A percentile compares a stretch with the other conserved stretches of the same genome.
These are phyloP conservation scores for Andrena trimmerana DNA, from an alignment of 2,888 invertebrate species.

Conservation along the genomic window DNA sequence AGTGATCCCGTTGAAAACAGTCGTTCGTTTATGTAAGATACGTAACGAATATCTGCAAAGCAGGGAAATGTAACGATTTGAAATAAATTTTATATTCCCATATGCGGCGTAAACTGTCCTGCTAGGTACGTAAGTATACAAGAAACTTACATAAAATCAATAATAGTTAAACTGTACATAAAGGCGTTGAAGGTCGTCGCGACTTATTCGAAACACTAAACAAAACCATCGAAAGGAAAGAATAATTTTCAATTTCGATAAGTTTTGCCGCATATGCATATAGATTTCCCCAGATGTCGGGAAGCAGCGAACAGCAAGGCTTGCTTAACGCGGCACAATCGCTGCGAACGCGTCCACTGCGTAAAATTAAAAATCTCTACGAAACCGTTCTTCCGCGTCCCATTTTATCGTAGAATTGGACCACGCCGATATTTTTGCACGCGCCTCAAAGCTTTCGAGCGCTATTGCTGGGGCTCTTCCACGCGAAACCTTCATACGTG, in stretches of 20 bases:
- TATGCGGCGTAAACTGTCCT: conserved; percentile 13
- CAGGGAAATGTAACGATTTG: background rate
- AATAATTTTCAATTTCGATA: background rate
- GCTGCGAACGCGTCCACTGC: conserved; percentile 1
- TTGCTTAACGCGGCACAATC: background rate
- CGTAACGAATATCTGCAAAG: background rate
- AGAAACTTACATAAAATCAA: conserved; percentile 53
- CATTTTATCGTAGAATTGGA: background rate
- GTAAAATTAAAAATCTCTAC: conserved; percentile 7
- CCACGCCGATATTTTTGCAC: background rate
- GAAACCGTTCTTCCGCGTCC: background rate
- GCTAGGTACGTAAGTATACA: conserved; percentile 1
- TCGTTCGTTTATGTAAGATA: background rate
- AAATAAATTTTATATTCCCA: background rate
- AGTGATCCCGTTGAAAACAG: too few species aligned
- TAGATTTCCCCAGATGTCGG: conserved; percentile 26
- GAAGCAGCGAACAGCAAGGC: conserved; percentile 6
- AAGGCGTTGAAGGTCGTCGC: conserved; percentile 9
- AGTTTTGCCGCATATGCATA: background rate
- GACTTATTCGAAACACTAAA: background rate
- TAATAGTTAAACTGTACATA: conserved; percentile 39
- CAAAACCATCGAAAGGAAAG: background rate
- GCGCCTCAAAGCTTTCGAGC: background rate
- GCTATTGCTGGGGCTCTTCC: background rate
- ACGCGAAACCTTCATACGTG: background rate